Evolutionary conservation across 2,797 vertebrate genomes (phyloP).

Genomic region (Lycodopsis pacificus): DNA sequence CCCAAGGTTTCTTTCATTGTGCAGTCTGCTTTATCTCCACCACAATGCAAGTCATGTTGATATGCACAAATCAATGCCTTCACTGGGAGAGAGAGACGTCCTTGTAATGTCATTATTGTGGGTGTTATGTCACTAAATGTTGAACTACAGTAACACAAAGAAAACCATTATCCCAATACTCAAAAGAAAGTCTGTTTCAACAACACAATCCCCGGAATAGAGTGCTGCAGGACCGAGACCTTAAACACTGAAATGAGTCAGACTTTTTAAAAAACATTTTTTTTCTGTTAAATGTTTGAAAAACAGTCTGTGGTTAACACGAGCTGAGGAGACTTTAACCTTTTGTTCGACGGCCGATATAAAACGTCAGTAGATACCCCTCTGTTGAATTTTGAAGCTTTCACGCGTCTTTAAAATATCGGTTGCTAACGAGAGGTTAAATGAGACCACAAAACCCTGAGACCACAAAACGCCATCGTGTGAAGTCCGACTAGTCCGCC

Average conservation of each 20-base stretch:
- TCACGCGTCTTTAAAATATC: neutral
- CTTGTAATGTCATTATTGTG: neutral
- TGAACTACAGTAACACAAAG: neutral
- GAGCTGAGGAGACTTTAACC: neutral
- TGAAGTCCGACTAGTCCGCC: too few relatives aligned
- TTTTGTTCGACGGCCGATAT: neutral
- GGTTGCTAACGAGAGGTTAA: neutral
- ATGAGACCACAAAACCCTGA: neutral
- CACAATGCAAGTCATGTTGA: neutral
- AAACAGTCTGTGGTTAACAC: neutral
- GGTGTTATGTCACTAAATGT: neutral
- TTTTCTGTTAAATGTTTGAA: neutral
- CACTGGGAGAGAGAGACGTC: neutral
- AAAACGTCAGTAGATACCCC: neutral
- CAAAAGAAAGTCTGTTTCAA: neutral
- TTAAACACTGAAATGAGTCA: neutral
- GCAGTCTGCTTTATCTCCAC: neutral
- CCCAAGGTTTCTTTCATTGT: neutral
- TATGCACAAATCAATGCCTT: constrained; percentile 1
- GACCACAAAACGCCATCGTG: neutral
- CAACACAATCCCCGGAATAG: neutral
- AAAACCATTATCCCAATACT: neutral
- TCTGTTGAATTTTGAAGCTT: neutral
- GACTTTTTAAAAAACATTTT: neutral
- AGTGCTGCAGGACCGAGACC: neutral